These are phyloP conservation scores for Forbesichthys agassizii DNA, from an alignment of 2,113 vertebrate species.

Conservation along the genomic window DNA sequence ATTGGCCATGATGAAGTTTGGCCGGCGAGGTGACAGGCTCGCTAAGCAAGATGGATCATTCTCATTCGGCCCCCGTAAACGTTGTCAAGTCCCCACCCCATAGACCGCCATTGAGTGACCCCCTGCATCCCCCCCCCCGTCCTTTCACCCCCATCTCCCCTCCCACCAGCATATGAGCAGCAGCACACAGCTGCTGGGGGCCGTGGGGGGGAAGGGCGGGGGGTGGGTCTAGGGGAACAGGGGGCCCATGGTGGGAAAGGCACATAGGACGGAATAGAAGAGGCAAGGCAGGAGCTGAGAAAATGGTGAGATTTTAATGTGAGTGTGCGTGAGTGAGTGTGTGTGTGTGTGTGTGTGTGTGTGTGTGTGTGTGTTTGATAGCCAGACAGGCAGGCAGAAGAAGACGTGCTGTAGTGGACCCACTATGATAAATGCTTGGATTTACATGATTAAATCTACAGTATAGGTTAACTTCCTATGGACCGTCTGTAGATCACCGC, in stretches of 20 bases:
- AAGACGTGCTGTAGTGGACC: not conserved
- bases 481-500: not conserved
- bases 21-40: slow-evolving; percentile 95
- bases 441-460: not conserved
- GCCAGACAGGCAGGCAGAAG: slow-evolving; percentile 69
- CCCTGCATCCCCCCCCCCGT: not conserved
- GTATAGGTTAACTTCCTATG: not conserved
- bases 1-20: slow-evolving; percentile 99
- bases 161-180: slow-evolving; percentile 83
- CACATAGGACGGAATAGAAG: slow-evolving; percentile 4
- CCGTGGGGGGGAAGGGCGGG: slow-evolving; percentile 3
- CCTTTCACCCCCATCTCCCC: too few relatives aligned
- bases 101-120: slow-evolving; percentile 81
- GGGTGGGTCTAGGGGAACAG: slow-evolving; percentile 42
- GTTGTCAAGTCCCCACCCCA: slow-evolving; percentile 99
- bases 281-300: slow-evolving; percentile 62
- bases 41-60: slow-evolving; percentile 99
- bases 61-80: slow-evolving; percentile 99
- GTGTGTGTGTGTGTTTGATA: not conserved
- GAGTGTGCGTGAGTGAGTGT: not conserved
- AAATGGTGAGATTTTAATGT: slow-evolving; percentile 31
- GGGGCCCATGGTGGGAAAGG: slow-evolving; percentile 13
- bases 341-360: slow-evolving; percentile 1
- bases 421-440: too few relatives aligned
- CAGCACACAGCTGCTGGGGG: slow-evolving; percentile 55